Evolutionary conservation across 2,888 invertebrate genomes (phyloP), one percentile per base, ranked within the genome.

Genomic region (Nomada lathburiana): DNA sequence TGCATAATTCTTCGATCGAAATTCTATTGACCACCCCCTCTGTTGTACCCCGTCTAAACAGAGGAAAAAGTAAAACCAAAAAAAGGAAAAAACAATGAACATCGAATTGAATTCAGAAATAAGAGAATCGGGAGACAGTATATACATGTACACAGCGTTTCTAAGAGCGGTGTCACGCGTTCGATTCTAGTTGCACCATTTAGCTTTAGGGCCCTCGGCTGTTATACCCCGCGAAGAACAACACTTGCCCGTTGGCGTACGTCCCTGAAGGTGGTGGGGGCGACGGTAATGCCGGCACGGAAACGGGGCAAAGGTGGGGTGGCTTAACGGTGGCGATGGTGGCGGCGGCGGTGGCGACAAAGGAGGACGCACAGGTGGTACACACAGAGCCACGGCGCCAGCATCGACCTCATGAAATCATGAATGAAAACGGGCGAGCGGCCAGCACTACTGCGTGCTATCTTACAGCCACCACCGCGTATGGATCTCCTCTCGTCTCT

Each of bases 391-490:
- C 84, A 85, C 85, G 88, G 85, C 89, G 86, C 88, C 88, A 82
- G 86, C 79, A 82, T 89, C 86, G 88, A 69, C 77, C 82, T 85
- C 80, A 83, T 70, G 88, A 91, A 92, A 91, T 87, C 91, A 92
- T 92, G 92, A 92, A 92, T 92, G 92, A 92, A 91, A 91, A 88
- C 86, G 87, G 87, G 82, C 82, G 80, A 85, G 57, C 74, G 83
- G 83, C 81, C 87, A 83, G 78, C 81, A 77, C 76, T 67, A 50
- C 73, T 71, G 74, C 74, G 70, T 81, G 76, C 82, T 67, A 67
- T 65, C 76, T 70, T 71, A 29, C 73, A 53, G 65, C 73, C 59
- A 62, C 63, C 80, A 62, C 63, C 80, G 63, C 80, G 62, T 80
- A 76, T 71, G 80, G 71, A 76, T 76, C 55, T 47, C 59, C 64